phyloP scores from a whole-genome alignment of 2,888 invertebrate species.

The Ligdia adustata region DNA sequence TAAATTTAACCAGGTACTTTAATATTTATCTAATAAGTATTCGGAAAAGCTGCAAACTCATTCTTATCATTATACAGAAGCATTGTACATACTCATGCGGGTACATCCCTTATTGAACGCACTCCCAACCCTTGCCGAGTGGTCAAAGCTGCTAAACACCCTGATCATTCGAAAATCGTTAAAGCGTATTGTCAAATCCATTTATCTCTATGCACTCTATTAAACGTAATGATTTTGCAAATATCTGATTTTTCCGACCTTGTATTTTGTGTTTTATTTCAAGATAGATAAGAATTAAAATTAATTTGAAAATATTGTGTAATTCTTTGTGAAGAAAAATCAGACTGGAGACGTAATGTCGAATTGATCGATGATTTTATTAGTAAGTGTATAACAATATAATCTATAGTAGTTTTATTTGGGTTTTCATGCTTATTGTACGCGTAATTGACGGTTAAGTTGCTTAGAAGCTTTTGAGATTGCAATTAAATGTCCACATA shows the following conservation, averaged over 20 bases:
- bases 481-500: too few relatives aligned
- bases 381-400: slow-evolving; percentile 28
- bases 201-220: slow-evolving; percentile 38
- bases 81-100: slow-evolving; percentile 9
- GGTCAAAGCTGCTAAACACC: slow-evolving; percentile 9
- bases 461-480: too few relatives aligned
- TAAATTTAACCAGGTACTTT: too few relatives aligned
- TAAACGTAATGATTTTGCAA: slow-evolving; percentile 47
- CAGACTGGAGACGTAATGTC: slow-evolving; percentile 12
- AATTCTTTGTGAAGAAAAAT: neutral
- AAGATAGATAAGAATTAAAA: slow-evolving; percentile 1
- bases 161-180: slow-evolving; percentile 26
- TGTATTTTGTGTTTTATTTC: too few relatives aligned
- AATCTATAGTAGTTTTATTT: slow-evolving; percentile 36
- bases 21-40: too few relatives aligned
- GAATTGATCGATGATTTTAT: slow-evolving; percentile 43
- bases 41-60: too few relatives aligned
- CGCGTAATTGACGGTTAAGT: slow-evolving; percentile 26
- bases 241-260: slow-evolving; percentile 20
- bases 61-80: too few relatives aligned
- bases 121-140: slow-evolving; percentile 9
- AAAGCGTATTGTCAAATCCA: slow-evolving; percentile 34
- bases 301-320: neutral
- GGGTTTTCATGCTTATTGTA: slow-evolving; percentile 30
- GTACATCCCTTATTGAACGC: neutral